Evolutionary conservation across 2,113 vertebrate species (phyloP).

Genomic region (Phasianus colchicus): DNA sequence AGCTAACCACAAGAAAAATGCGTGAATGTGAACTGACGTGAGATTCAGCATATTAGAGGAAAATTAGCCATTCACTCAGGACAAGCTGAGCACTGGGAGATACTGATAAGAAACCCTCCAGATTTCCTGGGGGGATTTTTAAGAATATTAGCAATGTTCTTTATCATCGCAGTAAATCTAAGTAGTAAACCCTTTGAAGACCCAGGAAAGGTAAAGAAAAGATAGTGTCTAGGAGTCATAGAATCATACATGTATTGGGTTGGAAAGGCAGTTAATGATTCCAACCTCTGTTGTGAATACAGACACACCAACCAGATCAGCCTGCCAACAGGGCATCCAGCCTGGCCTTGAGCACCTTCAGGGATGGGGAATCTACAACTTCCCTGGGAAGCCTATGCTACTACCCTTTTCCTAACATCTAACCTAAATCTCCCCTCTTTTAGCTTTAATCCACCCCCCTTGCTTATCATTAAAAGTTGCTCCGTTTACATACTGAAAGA

Average conservation of each 20-base stretch:
- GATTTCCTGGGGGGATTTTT: not conserved
- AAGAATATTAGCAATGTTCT: not conserved
- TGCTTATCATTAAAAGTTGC: too few species aligned
- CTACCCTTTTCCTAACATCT: too few species aligned
- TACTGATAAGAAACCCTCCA: not conserved
- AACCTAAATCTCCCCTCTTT: too few species aligned
- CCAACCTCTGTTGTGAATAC: not conserved
- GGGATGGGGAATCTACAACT: too few species aligned
- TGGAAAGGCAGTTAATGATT: not conserved
- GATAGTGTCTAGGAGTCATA: not conserved
- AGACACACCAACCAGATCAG: too few species aligned
- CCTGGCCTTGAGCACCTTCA: too few species aligned
- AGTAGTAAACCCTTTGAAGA: not conserved
- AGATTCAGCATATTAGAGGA: not conserved
- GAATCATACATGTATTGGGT: too few species aligned
- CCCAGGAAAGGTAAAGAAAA: not conserved
- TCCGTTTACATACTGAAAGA: too few species aligned
- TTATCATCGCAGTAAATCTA: not conserved
- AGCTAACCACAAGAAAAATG: not conserved
- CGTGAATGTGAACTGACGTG: accelerated
- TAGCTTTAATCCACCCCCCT: too few species aligned
- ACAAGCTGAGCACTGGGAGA: not conserved
- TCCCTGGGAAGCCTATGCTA: too few species aligned
- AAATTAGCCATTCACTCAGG: not conserved
- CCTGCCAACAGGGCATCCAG: too few species aligned